Conservation (phyloP, 2,888 invertebrate genomes). For the Phorcus lineatus region DNA sequence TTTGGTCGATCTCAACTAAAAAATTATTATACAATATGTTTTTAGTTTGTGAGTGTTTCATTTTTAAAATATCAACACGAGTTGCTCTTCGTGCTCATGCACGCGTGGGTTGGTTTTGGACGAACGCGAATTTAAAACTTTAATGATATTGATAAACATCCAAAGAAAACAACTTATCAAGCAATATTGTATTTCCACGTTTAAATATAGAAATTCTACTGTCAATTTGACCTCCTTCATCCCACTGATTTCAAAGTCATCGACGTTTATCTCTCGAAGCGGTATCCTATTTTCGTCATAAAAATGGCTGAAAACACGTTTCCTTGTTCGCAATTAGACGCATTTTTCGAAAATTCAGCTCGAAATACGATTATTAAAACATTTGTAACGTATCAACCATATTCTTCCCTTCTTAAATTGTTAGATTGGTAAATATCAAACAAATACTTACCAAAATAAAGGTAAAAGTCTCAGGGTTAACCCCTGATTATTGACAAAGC, state of each 20-base stretch:
- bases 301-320: slow-evolving; percentile 15
- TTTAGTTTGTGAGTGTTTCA: no score
- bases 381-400: neutral
- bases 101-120: slow-evolving; percentile 8
- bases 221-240: neutral
- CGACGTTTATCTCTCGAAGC: neutral
- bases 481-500: slow-evolving; percentile 27
- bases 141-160: neutral
- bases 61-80: no score
- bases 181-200: no score
- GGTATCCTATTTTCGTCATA: slow-evolving; percentile 10
- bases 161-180: no score
- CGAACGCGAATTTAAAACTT: neutral
- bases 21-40: no score
- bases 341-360: neutral
- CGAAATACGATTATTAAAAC: neutral
- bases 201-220: no score
- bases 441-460: slow-evolving; percentile 25
- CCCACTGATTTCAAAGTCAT: neutral
- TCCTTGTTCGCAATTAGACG: slow-evolving; percentile 3
- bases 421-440: neutral
- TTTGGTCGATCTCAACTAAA: no score
- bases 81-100: neutral
- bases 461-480: slow-evolving; percentile 26
- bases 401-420: neutral